These are phyloP conservation scores for Laticauda laticaudata DNA, from an alignment of 2,113 vertebrate species.

Conservation along the genomic window DNA sequence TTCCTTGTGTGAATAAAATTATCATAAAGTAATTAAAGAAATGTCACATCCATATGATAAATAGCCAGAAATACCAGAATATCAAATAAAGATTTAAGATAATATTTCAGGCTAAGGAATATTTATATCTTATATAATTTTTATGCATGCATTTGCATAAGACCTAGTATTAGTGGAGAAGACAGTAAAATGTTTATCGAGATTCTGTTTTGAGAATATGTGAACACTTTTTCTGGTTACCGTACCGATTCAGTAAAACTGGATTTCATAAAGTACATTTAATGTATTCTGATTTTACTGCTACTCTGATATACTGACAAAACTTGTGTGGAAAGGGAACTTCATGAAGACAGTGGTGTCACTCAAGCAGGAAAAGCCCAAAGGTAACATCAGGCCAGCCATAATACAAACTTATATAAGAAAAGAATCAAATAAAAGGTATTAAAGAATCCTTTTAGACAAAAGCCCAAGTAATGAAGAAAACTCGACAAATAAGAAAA, in stretches of 20 bases:
- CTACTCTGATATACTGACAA: not conserved
- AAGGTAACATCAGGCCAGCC: too few relatives aligned
- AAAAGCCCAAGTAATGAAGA: too few relatives aligned
- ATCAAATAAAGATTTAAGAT: not conserved
- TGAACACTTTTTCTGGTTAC: not conserved
- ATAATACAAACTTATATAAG: too few relatives aligned
- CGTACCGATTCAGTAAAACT: not conserved
- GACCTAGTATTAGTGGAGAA: not conserved
- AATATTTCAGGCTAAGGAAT: not conserved
- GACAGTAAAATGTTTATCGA: not conserved
- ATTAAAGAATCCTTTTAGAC: too few relatives aligned
- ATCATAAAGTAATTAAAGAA: slow-evolving; percentile 5
- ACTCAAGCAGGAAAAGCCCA: too few relatives aligned
- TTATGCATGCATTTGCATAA: not conserved
- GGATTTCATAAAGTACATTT: not conserved
- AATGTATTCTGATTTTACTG: not conserved
- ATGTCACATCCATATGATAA: not conserved
- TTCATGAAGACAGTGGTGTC: too few relatives aligned
- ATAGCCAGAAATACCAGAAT: not conserved
- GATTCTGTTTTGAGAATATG: not conserved
- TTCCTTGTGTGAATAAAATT: not conserved
- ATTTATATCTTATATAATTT: not conserved
- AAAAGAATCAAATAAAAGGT: too few relatives aligned
- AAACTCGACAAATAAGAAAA: too few relatives aligned
- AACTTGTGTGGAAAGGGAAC: too few relatives aligned